Base-by-base conservation (phyloP, 1,140 invertebrate genomes). In the Drosophila eugracilis region DNA sequence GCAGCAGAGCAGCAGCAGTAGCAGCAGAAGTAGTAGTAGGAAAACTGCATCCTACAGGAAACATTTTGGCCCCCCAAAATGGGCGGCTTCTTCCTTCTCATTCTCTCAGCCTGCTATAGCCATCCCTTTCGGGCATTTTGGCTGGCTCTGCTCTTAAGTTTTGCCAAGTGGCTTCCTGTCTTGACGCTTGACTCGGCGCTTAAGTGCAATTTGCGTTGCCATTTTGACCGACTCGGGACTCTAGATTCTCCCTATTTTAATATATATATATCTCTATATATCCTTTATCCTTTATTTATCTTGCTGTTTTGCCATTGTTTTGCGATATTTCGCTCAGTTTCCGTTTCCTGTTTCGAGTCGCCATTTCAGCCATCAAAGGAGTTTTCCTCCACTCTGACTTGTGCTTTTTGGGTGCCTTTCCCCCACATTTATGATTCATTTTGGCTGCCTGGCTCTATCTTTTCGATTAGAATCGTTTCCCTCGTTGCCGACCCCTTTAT, bases 131-230 rank as follows among this genome's bases (percentile, higher is more conserved):
- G n/a, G 10, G 5, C 32, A 17, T 22, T 22, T 19, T 48, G 36
- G 36, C 15, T 9, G 9, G 15, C 26, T 21, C 42, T 42, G 39
- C 57, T 57, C 52, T 49, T 45, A 85, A 79, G 81, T 84, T 80
- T 78, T 73, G 48, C 78, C 80, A 76, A 81, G 74, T 83, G 79
- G 63, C 81, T 85, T 85, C 81, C 80, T 83, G 77, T 52, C 80
- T 85, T 85, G 80, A 85, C 83, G 80, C 80, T 85, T 85, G 80
- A 85, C 80, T 85, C 80, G 80, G 84, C 80, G 67, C 80, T 85
- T 85, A 85, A 85, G 80, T 85, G 80, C 80, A 85, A 85, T 86
- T 85, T 86, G 77, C 85, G 80, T 86, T 85, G 80, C 80, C 81
- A 86, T 86, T 85, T 77, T 80, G 76, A 62, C 76, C 77, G 59